These are phyloP conservation scores for Ridgeia piscesae DNA, from an alignment of 1,140 invertebrate genomes.

Conservation along the genomic window DNA sequence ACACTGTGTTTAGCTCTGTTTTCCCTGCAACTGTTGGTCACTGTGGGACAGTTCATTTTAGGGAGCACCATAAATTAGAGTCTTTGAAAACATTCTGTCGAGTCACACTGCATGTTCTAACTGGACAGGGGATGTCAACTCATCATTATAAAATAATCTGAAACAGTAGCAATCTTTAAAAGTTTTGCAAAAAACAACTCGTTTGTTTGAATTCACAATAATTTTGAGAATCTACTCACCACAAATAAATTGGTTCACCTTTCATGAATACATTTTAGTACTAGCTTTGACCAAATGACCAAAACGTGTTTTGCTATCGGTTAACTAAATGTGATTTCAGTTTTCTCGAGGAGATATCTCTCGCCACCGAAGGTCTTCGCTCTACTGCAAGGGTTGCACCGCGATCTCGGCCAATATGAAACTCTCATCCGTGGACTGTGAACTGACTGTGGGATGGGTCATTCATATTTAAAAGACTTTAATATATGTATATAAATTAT, in stretches of 20 bases:
- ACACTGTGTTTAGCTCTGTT: too few relatives aligned
- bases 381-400: neutral
- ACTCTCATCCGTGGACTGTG: neutral
- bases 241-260: too few relatives aligned
- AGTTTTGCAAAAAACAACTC: neutral
- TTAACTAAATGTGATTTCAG: conserved; percentile 27
- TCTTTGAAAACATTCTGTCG: too few relatives aligned
- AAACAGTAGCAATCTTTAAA: neutral
- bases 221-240: too few relatives aligned
- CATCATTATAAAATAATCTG: too few relatives aligned
- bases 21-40: too few relatives aligned
- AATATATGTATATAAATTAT: neutral
- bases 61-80: too few relatives aligned
- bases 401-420: neutral
- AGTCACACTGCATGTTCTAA: too few relatives aligned
- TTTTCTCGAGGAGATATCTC: conserved; percentile 64
- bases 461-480: neutral
- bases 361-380: conserved; percentile 68
- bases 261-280: too few relatives aligned
- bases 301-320: neutral
- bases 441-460: neutral
- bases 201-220: too few relatives aligned
- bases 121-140: too few relatives aligned
- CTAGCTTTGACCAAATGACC: neutral
- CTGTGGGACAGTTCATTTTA: too few relatives aligned